Evolutionary conservation across 1,140 invertebrate genomes (phyloP).

Genomic region (Dendrolimus punctatus): DNA sequence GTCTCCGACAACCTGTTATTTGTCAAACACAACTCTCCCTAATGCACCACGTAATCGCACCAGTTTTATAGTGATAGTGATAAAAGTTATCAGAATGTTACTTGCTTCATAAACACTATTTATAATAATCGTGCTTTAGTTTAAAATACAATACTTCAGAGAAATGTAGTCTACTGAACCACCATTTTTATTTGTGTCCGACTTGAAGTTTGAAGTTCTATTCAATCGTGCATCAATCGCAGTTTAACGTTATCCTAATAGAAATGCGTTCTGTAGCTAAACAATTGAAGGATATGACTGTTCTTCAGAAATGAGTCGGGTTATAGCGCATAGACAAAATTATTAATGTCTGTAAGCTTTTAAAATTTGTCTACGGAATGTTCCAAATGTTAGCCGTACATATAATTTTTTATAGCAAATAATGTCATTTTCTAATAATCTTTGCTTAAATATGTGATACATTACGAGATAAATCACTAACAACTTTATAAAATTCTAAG

Average conservation of each 20-base stretch:
- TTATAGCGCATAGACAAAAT: slow-evolving; percentile 23
- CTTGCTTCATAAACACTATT: slow-evolving; percentile 26
- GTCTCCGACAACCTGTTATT: slow-evolving; percentile 69
- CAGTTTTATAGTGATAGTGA: slow-evolving; percentile 28
- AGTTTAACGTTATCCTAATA: slow-evolving; percentile 20
- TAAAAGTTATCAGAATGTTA: slow-evolving; percentile 27
- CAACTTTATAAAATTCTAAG: too few species aligned
- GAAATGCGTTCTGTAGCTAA: slow-evolving; percentile 15
- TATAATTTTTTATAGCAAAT: too few species aligned
- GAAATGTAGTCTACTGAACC: slow-evolving; percentile 50
- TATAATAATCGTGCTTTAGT: slow-evolving; percentile 25
- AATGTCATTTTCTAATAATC: too few species aligned
- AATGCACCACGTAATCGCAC: slow-evolving; percentile 50
- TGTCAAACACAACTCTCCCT: slow-evolving; percentile 54
- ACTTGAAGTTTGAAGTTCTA: slow-evolving; percentile 27
- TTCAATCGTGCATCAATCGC: slow-evolving; percentile 47
- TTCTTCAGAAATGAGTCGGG: slow-evolving; percentile 19
- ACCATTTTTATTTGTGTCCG: slow-evolving; percentile 69
- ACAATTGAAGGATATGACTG: slow-evolving; percentile 1
- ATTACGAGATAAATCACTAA: too few species aligned
- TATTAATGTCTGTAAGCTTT: too few species aligned
- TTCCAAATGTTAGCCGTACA: too few species aligned
- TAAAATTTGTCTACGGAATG: too few species aligned
- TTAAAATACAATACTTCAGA: slow-evolving; percentile 44
- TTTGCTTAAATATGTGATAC: too few species aligned